Conservation (phyloP, 1,140 invertebrate species). For the Gryllus bimaculatus region DNA sequence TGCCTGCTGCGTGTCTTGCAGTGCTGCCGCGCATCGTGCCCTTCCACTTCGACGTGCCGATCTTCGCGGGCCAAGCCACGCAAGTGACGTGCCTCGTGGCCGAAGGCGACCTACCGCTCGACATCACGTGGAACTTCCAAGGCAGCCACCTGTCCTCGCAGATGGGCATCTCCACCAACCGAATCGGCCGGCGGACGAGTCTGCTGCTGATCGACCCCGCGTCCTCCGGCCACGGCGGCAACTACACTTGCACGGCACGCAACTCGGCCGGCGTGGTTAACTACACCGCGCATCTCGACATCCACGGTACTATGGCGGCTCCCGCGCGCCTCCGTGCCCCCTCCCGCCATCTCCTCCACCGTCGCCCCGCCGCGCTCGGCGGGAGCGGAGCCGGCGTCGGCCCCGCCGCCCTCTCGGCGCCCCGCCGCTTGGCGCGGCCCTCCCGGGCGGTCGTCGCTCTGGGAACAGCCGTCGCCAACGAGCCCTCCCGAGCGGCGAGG, state of each 20-base stretch:
- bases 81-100: slow-evolving; percentile 60
- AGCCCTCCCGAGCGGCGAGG: too few species aligned
- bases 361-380: too few species aligned
- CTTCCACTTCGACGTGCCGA: slow-evolving; percentile 33
- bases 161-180: slow-evolving; percentile 34
- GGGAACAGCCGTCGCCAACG: too few species aligned
- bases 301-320: slow-evolving; percentile 48
- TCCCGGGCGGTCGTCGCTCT: too few species aligned
- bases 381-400: too few species aligned
- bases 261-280: slow-evolving; percentile 56
- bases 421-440: too few species aligned
- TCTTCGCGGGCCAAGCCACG: slow-evolving; percentile 65
- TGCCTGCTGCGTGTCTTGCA: slow-evolving; percentile 28
- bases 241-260: slow-evolving; percentile 68
- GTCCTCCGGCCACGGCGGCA: slow-evolving; percentile 61
- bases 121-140: slow-evolving; percentile 59
- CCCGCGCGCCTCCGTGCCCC: background rate
- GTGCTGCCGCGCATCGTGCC: slow-evolving; percentile 51
- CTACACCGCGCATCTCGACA: slow-evolving; percentile 53
- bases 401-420: too few species aligned
- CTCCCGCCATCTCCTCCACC: too few species aligned
- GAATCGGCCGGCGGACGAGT: slow-evolving; percentile 57
- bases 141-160: slow-evolving; percentile 31
- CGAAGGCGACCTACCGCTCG: slow-evolving; percentile 61
- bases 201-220: slow-evolving; percentile 67